Conservation (phyloP, 2,113 vertebrate species). For the Cichladusa arquata region DNA sequence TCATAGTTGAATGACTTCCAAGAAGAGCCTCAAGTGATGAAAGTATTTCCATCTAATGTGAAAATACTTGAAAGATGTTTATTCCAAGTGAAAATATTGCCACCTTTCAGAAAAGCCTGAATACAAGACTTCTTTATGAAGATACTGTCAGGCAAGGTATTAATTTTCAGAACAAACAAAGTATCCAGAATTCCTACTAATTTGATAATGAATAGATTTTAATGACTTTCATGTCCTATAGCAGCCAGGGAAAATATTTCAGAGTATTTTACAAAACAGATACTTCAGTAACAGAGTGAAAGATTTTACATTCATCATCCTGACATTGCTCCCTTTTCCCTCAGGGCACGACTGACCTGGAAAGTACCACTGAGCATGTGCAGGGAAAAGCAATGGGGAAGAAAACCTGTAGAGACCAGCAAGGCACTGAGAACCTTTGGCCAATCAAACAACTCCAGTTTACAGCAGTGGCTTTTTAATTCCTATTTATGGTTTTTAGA, state of each 20-base stretch:
- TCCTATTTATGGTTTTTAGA: not conserved
- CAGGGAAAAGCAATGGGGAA: not conserved
- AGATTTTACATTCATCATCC: not conserved
- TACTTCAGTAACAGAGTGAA: not conserved
- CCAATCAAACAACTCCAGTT: not conserved
- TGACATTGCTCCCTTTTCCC: not conserved
- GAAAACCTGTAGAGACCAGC: not conserved
- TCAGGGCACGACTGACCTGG: not conserved
- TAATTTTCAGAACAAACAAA: not conserved
- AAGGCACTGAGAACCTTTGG: not conserved
- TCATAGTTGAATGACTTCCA: conserved; percentile 49
- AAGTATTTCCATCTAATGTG: conserved; percentile 18
- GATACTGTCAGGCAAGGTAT: not conserved
- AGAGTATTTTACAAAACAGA: not conserved
- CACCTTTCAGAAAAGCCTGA: conserved; percentile 8
- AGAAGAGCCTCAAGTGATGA: conserved; percentile 29
- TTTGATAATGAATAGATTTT: not conserved
- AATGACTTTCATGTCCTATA: not conserved
- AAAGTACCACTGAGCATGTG: not conserved
- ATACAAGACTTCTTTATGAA: not conserved
- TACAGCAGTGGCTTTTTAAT: not conserved
- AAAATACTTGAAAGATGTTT: conserved; percentile 24
- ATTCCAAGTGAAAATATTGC: conserved; percentile 22
- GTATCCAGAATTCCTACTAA: not conserved
- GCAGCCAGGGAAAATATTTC: not conserved